These are phyloP conservation scores for Lasius fuliginosus DNA, from an alignment of 2,888 invertebrate genomes.

Conservation along the genomic window DNA sequence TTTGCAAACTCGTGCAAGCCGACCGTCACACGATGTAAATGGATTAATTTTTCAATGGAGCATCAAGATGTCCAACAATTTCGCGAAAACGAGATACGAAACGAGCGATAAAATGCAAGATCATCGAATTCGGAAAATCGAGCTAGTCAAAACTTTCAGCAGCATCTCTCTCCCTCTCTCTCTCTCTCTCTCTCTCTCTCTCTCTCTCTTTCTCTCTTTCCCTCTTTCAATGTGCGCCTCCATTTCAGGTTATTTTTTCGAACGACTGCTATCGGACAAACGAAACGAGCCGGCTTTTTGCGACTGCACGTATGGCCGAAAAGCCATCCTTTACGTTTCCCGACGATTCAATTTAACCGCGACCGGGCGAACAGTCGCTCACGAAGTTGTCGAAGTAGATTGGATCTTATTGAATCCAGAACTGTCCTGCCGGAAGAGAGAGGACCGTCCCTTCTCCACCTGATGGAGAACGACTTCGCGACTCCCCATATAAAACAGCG, in stretches of 20 bases:
- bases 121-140: slow-evolving; percentile 23
- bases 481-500: slow-evolving; percentile 61
- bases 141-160: background rate
- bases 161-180: background rate
- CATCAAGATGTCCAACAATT: slow-evolving; percentile 22
- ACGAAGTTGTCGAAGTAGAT: slow-evolving; percentile 67
- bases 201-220: too few relatives aligned
- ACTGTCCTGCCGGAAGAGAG: slow-evolving; percentile 63
- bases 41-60: slow-evolving; percentile 38
- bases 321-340: slow-evolving; percentile 68
- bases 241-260: background rate
- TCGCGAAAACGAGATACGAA: background rate
- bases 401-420: slow-evolving; percentile 68
- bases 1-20: background rate
- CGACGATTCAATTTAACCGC: slow-evolving; percentile 71
- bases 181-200: background rate
- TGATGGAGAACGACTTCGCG: slow-evolving; percentile 60
- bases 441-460: slow-evolving; percentile 33
- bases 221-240: background rate
- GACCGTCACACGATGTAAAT: background rate
- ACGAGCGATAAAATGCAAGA: slow-evolving; percentile 13
- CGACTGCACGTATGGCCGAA: slow-evolving; percentile 38
- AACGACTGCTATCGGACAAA: background rate
- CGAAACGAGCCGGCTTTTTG: slow-evolving; percentile 15
- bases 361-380: slow-evolving; percentile 50